A percentile compares a stretch with the other conserved stretches of the same genome.
Conservation (phyloP, 1,140 invertebrate genomes). For the Pseudachorutes palmiensis region DNA sequence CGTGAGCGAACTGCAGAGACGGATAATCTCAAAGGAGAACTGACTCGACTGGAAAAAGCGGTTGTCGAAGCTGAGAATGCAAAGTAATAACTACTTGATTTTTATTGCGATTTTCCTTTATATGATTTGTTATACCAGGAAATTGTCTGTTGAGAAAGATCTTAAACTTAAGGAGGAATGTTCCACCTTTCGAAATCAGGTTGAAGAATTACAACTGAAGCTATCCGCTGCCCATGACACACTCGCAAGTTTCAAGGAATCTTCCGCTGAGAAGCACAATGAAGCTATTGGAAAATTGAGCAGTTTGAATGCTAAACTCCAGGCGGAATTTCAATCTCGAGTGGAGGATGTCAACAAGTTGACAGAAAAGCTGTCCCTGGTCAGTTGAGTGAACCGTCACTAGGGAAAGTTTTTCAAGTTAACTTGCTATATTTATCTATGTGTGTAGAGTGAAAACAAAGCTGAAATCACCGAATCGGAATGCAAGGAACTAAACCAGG, state of each 20-base stretch:
- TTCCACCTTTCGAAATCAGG: background rate
- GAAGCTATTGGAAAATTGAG: background rate
- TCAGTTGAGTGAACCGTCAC: too few species aligned
- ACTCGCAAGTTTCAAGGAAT: background rate
- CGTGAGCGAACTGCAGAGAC: background rate
- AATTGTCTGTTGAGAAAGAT: background rate
- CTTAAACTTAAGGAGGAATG: background rate
- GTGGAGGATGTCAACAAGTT: background rate
- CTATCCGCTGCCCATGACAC: background rate
- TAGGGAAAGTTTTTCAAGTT: too few species aligned
- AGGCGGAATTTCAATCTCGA: background rate
- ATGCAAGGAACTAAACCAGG: conserved; percentile 14
- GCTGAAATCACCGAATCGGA: conserved; percentile 11
- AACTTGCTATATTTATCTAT: too few species aligned
- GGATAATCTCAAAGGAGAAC: conserved; percentile 5
- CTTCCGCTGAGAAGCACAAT: background rate
- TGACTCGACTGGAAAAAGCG: background rate
- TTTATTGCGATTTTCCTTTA: background rate
- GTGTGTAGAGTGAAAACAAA: background rate
- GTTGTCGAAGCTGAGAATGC: background rate
- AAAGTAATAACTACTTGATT: background rate
- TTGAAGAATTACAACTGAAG: background rate
- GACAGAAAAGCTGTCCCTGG: too few species aligned
- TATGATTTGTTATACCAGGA: background rate
- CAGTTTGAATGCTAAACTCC: background rate